Percentiles rank a stretch among this genome's conserved stretches.
Conservation (phyloP, 2,797 vertebrate species). For the Hypotaenidia okinawae region DNA sequence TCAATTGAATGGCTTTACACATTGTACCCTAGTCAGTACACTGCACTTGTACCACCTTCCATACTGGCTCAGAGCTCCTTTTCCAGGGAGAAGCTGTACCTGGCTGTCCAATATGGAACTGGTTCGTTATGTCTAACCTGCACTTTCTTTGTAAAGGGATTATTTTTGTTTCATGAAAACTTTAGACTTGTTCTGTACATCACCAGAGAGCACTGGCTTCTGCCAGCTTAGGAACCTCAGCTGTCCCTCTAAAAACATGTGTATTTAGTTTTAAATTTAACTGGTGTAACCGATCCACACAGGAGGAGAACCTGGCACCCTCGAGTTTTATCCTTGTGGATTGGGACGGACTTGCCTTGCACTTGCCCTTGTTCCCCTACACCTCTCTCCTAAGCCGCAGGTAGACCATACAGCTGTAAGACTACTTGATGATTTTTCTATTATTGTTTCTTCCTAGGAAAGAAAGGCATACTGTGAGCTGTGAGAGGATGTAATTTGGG, state of each 20-base stretch:
- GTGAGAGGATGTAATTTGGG: background rate
- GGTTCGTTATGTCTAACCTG: conserved; percentile 22
- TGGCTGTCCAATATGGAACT: background rate
- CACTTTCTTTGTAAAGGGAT: conserved; percentile 47
- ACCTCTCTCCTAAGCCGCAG: background rate
- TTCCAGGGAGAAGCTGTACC: background rate
- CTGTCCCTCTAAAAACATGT: background rate
- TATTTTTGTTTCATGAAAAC: conserved; percentile 11
- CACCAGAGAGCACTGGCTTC: background rate
- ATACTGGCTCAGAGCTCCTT: conserved; percentile 19
- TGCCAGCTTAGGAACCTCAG: background rate
- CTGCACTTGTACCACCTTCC: conserved; percentile 59
- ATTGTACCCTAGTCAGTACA: background rate
- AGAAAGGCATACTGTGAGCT: conserved; percentile 40
- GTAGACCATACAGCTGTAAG: background rate
- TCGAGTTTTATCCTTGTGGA: background rate
- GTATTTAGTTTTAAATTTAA: background rate
- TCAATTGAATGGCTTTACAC: background rate
- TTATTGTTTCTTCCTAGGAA: background rate
- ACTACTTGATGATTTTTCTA: background rate
- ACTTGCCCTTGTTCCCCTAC: conserved; percentile 23
- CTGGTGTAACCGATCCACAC: background rate
- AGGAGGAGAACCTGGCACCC: background rate
- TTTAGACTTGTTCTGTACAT: background rate
- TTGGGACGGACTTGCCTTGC: conserved; percentile 35